These are phyloP conservation scores for Pterocles burchelli DNA, from an alignment of 2,113 vertebrate genomes.

Conservation along the genomic window DNA sequence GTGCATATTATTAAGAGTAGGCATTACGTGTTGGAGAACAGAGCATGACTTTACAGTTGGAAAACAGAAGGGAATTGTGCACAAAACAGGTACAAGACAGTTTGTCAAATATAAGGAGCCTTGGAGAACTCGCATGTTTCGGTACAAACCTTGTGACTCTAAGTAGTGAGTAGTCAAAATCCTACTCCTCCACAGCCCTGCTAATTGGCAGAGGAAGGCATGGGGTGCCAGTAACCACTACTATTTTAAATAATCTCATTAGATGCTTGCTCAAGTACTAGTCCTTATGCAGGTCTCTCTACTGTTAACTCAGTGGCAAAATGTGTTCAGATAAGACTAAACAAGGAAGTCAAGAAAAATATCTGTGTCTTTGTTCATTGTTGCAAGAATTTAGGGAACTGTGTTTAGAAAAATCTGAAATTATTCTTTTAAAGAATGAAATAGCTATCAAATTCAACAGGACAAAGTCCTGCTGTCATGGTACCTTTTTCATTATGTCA, in stretches of 20 bases:
- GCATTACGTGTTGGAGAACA: not conserved
- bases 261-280: not conserved
- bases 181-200: not conserved
- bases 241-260: not conserved
- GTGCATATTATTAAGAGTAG: not conserved
- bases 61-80: not conserved
- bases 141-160: not conserved
- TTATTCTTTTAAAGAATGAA: not conserved
- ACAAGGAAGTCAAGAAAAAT: not conserved
- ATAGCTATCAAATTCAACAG: not conserved
- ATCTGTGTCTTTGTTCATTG: not conserved
- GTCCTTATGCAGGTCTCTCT: not conserved
- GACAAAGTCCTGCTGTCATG: constrained; percentile 1
- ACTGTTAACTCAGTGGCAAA: not conserved
- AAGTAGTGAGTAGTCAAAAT: not conserved
- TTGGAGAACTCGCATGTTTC: not conserved
- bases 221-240: not conserved
- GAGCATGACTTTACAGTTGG: not conserved
- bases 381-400: constrained; percentile 37
- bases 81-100: not conserved
- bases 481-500: not conserved
- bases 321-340: not conserved
- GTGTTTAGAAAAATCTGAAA: constrained; percentile 16
- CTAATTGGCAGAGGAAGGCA: not conserved
- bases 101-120: not conserved